These are phyloP conservation scores for Otus sunia DNA, from an alignment of 2,113 vertebrate species.

Conservation along the genomic window DNA sequence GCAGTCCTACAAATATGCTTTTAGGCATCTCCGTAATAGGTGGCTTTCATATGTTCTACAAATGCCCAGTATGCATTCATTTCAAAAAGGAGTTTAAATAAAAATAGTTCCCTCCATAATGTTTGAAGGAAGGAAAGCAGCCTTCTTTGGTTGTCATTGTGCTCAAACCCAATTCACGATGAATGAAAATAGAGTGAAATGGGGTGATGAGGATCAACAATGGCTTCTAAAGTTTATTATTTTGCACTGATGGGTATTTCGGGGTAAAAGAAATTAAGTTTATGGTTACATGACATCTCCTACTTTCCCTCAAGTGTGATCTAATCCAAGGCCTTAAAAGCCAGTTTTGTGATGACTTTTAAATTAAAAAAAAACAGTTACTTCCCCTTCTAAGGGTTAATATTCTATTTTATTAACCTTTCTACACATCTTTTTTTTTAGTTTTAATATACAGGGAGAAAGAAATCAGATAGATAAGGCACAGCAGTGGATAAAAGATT, in stretches of 20 bases:
- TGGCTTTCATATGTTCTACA: not conserved
- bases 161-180: not conserved
- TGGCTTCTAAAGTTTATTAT: not conserved
- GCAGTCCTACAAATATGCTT: not conserved
- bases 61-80: not conserved
- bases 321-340: not conserved
- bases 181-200: not conserved
- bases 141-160: not conserved
- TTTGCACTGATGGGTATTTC: not conserved
- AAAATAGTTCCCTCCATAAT: not conserved
- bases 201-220: not conserved
- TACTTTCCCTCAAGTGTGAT: not conserved
- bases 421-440: not conserved
- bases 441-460: conserved; percentile 13
- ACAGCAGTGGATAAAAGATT: not conserved
- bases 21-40: not conserved
- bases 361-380: not conserved
- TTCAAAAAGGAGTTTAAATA: not conserved
- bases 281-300: not conserved
- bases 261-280: not conserved
- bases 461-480: conserved; percentile 9
- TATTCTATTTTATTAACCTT: not conserved
- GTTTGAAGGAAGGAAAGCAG: not conserved
- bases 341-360: not conserved
- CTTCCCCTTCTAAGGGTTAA: not conserved